A percentile compares a stretch with the other conserved stretches of the same genome.
Evolutionary conservation across 2,797 vertebrate genomes (phyloP).

Genomic region (Xerus rutilus): DNA sequence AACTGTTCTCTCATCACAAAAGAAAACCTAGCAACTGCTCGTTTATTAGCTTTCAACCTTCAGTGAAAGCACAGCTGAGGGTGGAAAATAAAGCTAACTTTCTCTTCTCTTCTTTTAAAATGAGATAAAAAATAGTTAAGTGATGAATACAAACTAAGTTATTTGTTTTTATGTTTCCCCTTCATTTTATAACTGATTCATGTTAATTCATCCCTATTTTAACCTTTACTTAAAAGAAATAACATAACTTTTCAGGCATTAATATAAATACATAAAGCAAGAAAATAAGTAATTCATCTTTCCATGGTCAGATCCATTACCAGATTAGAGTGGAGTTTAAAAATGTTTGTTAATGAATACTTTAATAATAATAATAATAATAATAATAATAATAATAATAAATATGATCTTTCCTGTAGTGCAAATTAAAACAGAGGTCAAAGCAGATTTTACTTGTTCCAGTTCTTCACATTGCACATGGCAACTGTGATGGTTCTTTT

Average conservation of each 20-base stretch:
- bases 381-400: neutral
- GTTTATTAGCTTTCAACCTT: slow-evolving; percentile 56
- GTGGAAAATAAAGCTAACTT: neutral
- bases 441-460: slow-evolving; percentile 23
- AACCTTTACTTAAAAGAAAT: slow-evolving; percentile 37
- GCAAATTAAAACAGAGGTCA: slow-evolving; percentile 4
- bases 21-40: slow-evolving; percentile 33
- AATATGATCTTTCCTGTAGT: neutral
- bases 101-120: slow-evolving; percentile 56
- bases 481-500: neutral
- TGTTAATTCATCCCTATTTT: neutral
- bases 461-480: neutral
- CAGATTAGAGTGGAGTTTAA: neutral
- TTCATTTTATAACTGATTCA: slow-evolving; percentile 51
- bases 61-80: slow-evolving; percentile 50
- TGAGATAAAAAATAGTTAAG: slow-evolving; percentile 47
- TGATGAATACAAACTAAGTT: slow-evolving; percentile 8
- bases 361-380: neutral
- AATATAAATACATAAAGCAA: slow-evolving; percentile 48
- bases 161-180: slow-evolving; percentile 8
- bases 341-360: neutral
- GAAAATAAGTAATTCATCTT: slow-evolving; percentile 50
- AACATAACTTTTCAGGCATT: neutral
- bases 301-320: neutral
- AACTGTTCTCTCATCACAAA: slow-evolving; percentile 47